A percentile compares a stretch with the other conserved stretches of the same genome.
Evolutionary conservation across 2,113 vertebrate species (phyloP).

Genomic region (Proterorhinus semilunaris): DNA sequence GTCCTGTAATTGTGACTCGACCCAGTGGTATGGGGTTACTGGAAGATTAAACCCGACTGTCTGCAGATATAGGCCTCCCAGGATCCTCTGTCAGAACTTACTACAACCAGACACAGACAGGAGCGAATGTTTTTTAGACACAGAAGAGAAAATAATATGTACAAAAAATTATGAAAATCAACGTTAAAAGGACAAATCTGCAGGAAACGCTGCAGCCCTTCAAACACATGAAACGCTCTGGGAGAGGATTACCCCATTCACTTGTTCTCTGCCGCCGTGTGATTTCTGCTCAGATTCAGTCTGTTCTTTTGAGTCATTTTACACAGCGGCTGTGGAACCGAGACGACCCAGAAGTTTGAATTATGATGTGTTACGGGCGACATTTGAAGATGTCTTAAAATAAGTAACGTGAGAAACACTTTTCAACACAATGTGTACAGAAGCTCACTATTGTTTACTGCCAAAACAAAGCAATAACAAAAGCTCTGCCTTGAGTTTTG

Average conservation of each 20-base stretch:
- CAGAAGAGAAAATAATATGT: conserved; percentile 10
- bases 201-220: conserved; percentile 6
- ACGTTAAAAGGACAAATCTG: conserved; percentile 27
- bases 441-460: not conserved
- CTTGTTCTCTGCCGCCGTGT: conserved; percentile 19
- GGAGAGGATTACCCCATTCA: conserved; percentile 35
- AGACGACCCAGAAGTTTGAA: conserved; percentile 6
- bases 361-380: not conserved
- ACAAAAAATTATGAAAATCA: conserved; percentile 18
- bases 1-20: conserved; percentile 54
- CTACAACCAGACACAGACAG: conserved; percentile 41
- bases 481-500: conserved; percentile 18
- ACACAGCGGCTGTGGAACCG: conserved; percentile 8
- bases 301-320: conserved; percentile 19
- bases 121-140: conserved; percentile 22
- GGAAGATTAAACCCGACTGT: conserved; percentile 51
- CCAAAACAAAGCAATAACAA: conserved; percentile 15
- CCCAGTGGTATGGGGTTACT: conserved; percentile 61
- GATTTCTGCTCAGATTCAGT: conserved; percentile 19
- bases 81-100: conserved; percentile 60
- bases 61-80: conserved; percentile 50
- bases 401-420: not conserved
- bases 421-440: not conserved
- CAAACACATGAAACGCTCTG: conserved; percentile 12
- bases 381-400: not conserved